Evolutionary conservation across 2,113 vertebrate species (phyloP), one percentile per base, ranked within the genome.

Genomic region (Macrotis lagotis): DNA sequence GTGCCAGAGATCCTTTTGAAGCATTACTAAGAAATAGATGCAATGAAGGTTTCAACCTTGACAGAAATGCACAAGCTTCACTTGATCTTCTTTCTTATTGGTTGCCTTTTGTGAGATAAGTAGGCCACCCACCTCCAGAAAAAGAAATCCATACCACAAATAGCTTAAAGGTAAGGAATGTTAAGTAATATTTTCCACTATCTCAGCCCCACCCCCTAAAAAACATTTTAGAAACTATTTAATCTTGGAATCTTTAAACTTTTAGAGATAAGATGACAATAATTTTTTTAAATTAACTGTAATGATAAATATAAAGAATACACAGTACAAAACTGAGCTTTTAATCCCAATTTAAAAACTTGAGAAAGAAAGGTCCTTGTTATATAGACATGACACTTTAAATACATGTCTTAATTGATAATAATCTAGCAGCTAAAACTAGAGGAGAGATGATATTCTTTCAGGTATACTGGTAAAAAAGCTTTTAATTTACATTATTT

Each of bases 401-500:
- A 83, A 44, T 22, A 19, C 16, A 83, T 44, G 14, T n/a, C 59
- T 74, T n/a, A n/a, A n/a, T 6, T n/a, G 37, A 44, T 83, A 83
- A 83, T 74, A 83, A 83, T 83, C 66, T 83, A n/a, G n/a, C 59
- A 66, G 55, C 22, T 53, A 53, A 59, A 31, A 91, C 91, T 97
- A n/a, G 94, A 96, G 51, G 92, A 83, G 11, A 92, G 44, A 96
- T 28, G 55, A 92, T 83, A 51, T 91, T 93, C 83, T 94, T 88
- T 95, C 92, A 96, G 96, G 91, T 96, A 25, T 94, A n/a, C 55
- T 95, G 91, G 94, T 55, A 83, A 95, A 97, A 97, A 90, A 97
- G 44, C 91, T 94, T 96, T 95, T 95, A 96, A 95, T 91, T 94
- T 55, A 96, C 53, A 83, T 8, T 83, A 24, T 44, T 83, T 83